A percentile compares a stretch with the other conserved stretches of the same genome.
Conservation (phyloP, 2,888 invertebrate genomes). For the Mythimna albipuncta region DNA sequence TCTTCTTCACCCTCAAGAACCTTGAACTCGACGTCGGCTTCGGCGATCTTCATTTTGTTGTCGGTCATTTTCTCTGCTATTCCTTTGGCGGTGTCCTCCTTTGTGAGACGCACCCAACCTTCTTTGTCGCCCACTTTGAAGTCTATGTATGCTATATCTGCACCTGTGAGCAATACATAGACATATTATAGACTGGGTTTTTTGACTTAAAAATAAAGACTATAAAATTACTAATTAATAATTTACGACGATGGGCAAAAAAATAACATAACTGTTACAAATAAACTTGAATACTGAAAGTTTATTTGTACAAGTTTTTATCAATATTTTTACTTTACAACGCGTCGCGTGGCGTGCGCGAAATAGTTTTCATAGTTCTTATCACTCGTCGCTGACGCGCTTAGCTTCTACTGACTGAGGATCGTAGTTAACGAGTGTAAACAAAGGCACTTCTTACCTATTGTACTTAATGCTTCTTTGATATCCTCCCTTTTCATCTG, state of each 20-base stretch:
- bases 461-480: slow-evolving; percentile 92
- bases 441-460: slow-evolving; percentile 74
- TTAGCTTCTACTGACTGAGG: too few species aligned
- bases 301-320: too few species aligned
- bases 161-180: slow-evolving; percentile 69
- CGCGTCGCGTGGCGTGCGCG: too few species aligned
- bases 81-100: slow-evolving; percentile 93
- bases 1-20: slow-evolving; percentile 94
- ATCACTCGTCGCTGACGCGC: too few species aligned
- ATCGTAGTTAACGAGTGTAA: background rate
- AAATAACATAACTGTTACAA: too few species aligned
- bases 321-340: too few species aligned
- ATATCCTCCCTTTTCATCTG: slow-evolving; percentile 93
- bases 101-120: slow-evolving; percentile 93
- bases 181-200: background rate
- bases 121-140: slow-evolving; percentile 93
- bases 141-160: slow-evolving; percentile 94
- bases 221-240: background rate
- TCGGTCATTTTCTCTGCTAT: slow-evolving; percentile 92
- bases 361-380: too few species aligned
- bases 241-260: too few species aligned
- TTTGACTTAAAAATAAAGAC: background rate
- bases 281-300: too few species aligned
- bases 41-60: slow-evolving; percentile 90
- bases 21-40: slow-evolving; percentile 88